Evolutionary conservation across 1,140 invertebrate species (phyloP).

Genomic region (Mycetomoellerius zeteki): DNA sequence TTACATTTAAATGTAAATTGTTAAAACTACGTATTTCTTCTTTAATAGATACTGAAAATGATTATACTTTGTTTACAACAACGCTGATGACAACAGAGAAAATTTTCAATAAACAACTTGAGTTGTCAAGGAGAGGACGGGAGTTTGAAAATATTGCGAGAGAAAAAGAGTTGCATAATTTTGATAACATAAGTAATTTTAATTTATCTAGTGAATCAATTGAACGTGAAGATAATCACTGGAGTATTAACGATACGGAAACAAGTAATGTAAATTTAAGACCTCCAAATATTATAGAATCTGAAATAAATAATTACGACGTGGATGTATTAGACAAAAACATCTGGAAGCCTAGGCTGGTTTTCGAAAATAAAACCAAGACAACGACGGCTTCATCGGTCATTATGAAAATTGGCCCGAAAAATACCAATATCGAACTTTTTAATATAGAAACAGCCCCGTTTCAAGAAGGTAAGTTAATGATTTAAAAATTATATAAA

Average conservation of each 20-base stretch:
- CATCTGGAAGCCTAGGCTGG: slow-evolving; percentile 79
- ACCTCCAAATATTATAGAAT: slow-evolving; percentile 48
- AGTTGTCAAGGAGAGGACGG: slow-evolving; percentile 1
- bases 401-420: slow-evolving; percentile 81
- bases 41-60: slow-evolving; percentile 18
- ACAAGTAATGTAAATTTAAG: slow-evolving; percentile 37
- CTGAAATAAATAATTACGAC: slow-evolving; percentile 63
- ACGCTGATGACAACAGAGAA: neutral
- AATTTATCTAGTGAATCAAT: slow-evolving; percentile 71
- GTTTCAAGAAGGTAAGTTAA: slow-evolving; percentile 76
- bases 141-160: neutral
- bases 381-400: slow-evolving; percentile 72
- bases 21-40: neutral
- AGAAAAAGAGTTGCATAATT: neutral
- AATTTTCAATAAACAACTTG: neutral
- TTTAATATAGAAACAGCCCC: slow-evolving; percentile 75
- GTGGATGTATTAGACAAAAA: slow-evolving; percentile 78
- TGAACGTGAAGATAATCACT: slow-evolving; percentile 54
- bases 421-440: slow-evolving; percentile 71
- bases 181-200: slow-evolving; percentile 10
- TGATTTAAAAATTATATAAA: neutral
- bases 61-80: neutral
- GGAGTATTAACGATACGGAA: slow-evolving; percentile 34
- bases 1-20: neutral
- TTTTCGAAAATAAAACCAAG: slow-evolving; percentile 80